Percentiles rank a stretch among this genome's conserved stretches.
These are phyloP conservation scores for Mungos mungo DNA, from an alignment of 2,113 vertebrate genomes.

Conservation along the genomic window DNA sequence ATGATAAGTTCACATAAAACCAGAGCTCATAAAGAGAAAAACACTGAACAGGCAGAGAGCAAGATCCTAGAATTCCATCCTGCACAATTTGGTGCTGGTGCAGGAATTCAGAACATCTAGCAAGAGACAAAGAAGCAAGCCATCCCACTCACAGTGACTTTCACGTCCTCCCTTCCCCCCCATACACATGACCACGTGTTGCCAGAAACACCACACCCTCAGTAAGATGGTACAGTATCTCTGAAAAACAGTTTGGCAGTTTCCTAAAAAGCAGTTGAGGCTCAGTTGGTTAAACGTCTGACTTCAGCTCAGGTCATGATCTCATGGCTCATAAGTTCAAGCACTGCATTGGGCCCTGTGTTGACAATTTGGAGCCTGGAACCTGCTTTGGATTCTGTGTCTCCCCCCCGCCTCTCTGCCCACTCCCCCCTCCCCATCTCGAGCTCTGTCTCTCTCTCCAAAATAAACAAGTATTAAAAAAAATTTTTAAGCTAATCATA, in stretches of 20 bases:
- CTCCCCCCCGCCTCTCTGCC: no score
- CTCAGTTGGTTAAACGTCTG: no score
- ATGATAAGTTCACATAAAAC: conserved; percentile 15
- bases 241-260: not conserved
- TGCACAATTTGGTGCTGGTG: not conserved
- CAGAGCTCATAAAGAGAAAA: conserved; percentile 9
- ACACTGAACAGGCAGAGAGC: not conserved
- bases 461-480: no score
- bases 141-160: not conserved
- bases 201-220: not conserved
- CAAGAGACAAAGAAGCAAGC: not conserved
- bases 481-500: not conserved
- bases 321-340: no score
- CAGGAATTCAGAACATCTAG: not conserved
- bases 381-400: no score
- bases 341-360: no score
- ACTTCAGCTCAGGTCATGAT: no score
- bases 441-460: no score
- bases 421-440: no score
- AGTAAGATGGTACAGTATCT: not conserved
- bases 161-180: not conserved
- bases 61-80: not conserved
- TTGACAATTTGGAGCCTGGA: no score
- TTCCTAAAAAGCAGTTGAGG: conserved; percentile 33
- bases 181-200: not conserved